Evolutionary conservation across 2,888 invertebrate species (phyloP).

Genomic region (Camptogramma bilineatum): DNA sequence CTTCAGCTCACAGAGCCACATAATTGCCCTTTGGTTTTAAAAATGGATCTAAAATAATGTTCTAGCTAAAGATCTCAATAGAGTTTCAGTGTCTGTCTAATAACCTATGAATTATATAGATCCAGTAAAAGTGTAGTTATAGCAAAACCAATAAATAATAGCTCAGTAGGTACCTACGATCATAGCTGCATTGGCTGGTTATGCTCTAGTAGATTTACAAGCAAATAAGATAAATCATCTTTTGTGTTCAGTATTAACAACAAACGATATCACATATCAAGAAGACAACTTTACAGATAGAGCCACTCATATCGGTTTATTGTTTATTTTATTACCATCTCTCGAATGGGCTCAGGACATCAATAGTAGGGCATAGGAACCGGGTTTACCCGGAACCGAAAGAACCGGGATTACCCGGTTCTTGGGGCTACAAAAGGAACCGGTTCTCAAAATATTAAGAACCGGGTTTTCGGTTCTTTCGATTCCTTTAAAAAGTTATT

Average conservation of each 20-base stretch:
- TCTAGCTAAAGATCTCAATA: too few relatives aligned
- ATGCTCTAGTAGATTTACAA: conserved; percentile 3
- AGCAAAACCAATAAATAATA: background rate
- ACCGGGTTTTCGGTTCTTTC: too few relatives aligned
- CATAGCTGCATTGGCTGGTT: background rate
- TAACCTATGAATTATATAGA: background rate
- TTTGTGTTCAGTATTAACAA: conserved; percentile 40
- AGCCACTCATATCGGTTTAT: conserved; percentile 51
- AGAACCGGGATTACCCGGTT: too few relatives aligned
- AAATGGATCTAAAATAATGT: too few relatives aligned
- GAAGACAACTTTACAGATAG: conserved; percentile 49
- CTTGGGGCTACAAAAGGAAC: too few relatives aligned
- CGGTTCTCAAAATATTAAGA: too few relatives aligned
- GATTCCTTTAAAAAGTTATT: too few relatives aligned
- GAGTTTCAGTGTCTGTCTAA: too few relatives aligned
- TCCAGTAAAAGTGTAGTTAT: background rate
- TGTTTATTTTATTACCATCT: conserved; percentile 63
- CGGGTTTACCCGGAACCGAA: too few relatives aligned
- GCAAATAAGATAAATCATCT: conserved; percentile 6
- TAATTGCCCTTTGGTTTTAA: too few relatives aligned
- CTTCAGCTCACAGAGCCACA: too few relatives aligned
- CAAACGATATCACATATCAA: conserved; percentile 51
- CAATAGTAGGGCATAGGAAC: too few relatives aligned
- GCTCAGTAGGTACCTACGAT: background rate
- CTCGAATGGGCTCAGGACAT: conserved; percentile 57